Evolutionary conservation across 2,113 vertebrate species (phyloP), one percentile per base, ranked within the genome.

Genomic region (Azemiops feae): DNA sequence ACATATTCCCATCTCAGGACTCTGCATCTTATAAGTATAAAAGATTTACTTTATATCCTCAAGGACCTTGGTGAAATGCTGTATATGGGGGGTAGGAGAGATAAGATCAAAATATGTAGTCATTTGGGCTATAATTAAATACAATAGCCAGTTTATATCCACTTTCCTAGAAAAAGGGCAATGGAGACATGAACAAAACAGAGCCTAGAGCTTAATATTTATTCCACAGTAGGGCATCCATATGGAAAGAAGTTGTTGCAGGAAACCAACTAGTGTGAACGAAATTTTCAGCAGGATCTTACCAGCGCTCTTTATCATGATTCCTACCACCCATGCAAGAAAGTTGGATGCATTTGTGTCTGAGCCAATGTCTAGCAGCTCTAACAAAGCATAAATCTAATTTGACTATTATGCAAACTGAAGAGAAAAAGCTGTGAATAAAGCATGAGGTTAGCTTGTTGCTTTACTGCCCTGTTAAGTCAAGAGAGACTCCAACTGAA

Each of bases 61-160:
- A 96, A 97, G 96, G 97, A 97, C 97, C 96, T 96, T 95, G 96
- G 97, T 96, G 97, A 97, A 97, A 97, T 95, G 95, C 96, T 96
- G 96, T 93, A 93, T 93, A 93, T 96, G 97, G 97, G 95, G 89
- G 58, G 95, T 96, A 14, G 94, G 97, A 95, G 96, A 95, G 60
- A 94, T 94, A 93, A 97, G 97, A 97, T 97, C 96, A 97, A 97
- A 97, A 97, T 96, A 95, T 96, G 97, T 90, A 97, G 97, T 97
- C 97, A 96, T 96, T 96, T 93, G 64, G 96, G 95, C 96, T 97
- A 97, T 98, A 98, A 98, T 98, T 98, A 98, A 97, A 98, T 98
- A 97, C 98, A 98, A 98, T 98, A 97, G 97, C 97, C 97, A 97
- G 97, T 97, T 98, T 98, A 81, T 81, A 97, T 97, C 96, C 96